Evolutionary conservation across 2,888 invertebrate genomes (phyloP), one percentile per base, ranked within the genome.

Genomic region (Ectropis crepuscularia): DNA sequence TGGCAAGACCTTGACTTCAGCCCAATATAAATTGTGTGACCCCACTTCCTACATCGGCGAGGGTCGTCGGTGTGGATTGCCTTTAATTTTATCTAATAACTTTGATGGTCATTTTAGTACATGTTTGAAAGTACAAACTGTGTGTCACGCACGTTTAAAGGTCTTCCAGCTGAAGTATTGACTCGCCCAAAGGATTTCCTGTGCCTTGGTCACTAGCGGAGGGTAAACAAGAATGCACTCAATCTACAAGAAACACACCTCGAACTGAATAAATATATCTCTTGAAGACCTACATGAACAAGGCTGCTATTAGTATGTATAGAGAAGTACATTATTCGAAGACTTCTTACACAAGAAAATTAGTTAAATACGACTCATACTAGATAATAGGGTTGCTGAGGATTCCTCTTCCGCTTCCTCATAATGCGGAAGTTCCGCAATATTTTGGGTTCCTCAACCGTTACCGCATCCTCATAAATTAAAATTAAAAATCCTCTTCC

Each of bases 1-100:
- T 90, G 88, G 87, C 82, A 74, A 77, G 84, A 83, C 92, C 91
- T 90, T 90, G 92, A 90, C 87, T 90, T 86, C 85, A 80, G 86
- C 80, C 87, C 86, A 88, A 88, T 90, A 88, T 87, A 87, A 87
- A 90, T 85, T 86, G 83, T 85, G 79, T 86, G 86, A 89, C 87
- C 89, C 86, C 80, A 90, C 90, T 92, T 92, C 91, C 91, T 89
- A 81, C 81, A 86, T 81, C 75, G 74, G 67, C 80, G 84, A 89
- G 86, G 87, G 86, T 87, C 89, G 81, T 85, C 85, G 77, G 79
- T 83, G 82, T 85, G 82, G 83, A 83, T 84, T 86, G 80, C 77
- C 76, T 85, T 82, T 79, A 81, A 81, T 81, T 82, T 75, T 79
- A 78, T 77, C 73, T 76, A 77, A 80, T 77, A 75, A 69, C 70